A percentile compares a stretch with the other conserved stretches of the same genome.
Evolutionary conservation across 2,113 vertebrate genomes (phyloP).

Genomic region (Galemys pyrenaicus): DNA sequence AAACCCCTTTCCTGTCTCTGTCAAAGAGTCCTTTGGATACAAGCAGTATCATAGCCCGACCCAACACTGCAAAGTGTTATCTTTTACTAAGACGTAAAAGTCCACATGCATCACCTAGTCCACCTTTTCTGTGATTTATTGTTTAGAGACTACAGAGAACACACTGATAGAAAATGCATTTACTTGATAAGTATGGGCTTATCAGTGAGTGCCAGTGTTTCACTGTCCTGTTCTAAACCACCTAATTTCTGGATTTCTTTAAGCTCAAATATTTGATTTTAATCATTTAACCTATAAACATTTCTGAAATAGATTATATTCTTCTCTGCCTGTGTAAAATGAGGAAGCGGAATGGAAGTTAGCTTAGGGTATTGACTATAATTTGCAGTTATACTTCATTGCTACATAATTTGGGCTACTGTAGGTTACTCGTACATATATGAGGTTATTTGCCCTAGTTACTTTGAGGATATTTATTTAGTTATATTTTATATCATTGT

Average conservation of each 20-base stretch:
- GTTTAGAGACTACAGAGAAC: neutral
- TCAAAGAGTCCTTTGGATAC: neutral
- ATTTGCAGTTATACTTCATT: neutral
- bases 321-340: neutral
- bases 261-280: neutral
- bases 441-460: neutral
- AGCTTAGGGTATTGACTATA: neutral
- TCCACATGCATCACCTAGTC: neutral
- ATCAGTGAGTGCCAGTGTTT: neutral
- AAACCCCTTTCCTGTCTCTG: neutral
- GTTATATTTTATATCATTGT: too few relatives aligned
- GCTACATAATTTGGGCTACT: neutral
- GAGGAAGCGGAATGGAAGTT: neutral
- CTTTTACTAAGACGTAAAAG: neutral
- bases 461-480: neutral
- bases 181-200: neutral
- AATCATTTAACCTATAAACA: slow-evolving; percentile 4
- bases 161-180: neutral
- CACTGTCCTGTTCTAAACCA: neutral
- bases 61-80: neutral
- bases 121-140: neutral
- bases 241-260: neutral
- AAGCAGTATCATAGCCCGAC: neutral
- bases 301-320: neutral
- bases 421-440: neutral